These are phyloP conservation scores for Anseranas semipalmata DNA, from an alignment of 2,113 vertebrate species.

Conservation along the genomic window DNA sequence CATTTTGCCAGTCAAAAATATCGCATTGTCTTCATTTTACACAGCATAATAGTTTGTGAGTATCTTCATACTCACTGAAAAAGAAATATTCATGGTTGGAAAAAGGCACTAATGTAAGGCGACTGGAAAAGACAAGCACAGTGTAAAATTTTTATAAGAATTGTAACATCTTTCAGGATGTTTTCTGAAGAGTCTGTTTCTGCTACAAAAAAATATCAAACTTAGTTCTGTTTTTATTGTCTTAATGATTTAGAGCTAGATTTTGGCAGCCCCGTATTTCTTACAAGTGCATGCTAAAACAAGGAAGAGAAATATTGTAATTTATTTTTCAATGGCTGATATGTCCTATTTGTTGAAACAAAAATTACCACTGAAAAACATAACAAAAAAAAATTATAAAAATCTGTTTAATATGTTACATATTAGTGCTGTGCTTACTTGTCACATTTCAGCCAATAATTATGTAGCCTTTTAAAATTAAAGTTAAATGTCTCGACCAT, in stretches of 20 bases:
- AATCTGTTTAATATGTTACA: not conserved
- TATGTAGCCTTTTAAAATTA: not conserved
- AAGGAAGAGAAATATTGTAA: not conserved
- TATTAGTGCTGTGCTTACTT: conserved; percentile 19
- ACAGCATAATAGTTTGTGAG: not conserved
- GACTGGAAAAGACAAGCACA: not conserved
- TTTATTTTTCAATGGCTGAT: not conserved
- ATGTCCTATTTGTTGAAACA: not conserved
- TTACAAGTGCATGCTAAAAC: not conserved
- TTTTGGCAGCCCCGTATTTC: not conserved
- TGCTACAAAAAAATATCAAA: not conserved
- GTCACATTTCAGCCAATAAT: conserved; percentile 27
- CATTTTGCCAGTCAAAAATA: not conserved
- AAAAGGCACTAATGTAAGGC: not conserved
- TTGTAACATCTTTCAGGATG: not conserved
- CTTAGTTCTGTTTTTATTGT: not conserved
- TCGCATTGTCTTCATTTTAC: not conserved
- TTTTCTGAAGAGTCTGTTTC: not conserved
- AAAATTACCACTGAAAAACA: not conserved
- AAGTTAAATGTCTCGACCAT: conserved; percentile 39
- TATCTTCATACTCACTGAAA: not conserved
- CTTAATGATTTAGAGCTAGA: not conserved
- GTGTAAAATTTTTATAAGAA: not conserved
- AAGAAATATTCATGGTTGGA: not conserved
- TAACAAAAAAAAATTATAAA: not conserved